A percentile compares a stretch with the other conserved stretches of the same genome.
These are phyloP conservation scores for Tichodroma muraria DNA, from an alignment of 2,113 vertebrate species.

Conservation along the genomic window DNA sequence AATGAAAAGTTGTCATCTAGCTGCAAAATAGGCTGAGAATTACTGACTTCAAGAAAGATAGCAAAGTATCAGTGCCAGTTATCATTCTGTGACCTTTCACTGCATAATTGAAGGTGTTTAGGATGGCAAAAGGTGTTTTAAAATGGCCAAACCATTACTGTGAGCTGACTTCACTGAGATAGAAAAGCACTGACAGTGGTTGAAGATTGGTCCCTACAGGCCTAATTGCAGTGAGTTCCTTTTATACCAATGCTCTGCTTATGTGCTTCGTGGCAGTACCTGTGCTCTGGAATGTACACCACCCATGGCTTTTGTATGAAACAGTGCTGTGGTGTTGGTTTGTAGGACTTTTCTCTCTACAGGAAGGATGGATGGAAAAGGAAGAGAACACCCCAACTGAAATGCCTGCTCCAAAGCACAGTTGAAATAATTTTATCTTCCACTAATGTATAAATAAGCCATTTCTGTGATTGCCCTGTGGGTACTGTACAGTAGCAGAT, in stretches of 20 bases:
- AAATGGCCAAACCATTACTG: not conserved
- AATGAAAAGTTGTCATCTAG: not conserved
- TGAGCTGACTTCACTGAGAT: not conserved
- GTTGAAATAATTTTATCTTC: not conserved
- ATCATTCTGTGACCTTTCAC: not conserved
- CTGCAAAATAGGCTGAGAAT: not conserved
- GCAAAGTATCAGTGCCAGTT: not conserved
- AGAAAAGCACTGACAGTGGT: not conserved
- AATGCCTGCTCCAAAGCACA: not conserved
- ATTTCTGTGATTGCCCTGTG: not conserved
- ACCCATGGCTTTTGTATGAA: not conserved
- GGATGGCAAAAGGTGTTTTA: not conserved
- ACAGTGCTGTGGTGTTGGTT: not conserved
- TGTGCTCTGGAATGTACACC: not conserved
- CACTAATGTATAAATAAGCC: not conserved
- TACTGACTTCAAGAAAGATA: not conserved
- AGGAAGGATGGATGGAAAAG: not conserved
- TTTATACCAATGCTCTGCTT: accelerated
- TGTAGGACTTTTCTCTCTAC: not conserved
- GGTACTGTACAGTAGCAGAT: not conserved
- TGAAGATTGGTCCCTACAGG: not conserved
- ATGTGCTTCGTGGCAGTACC: not conserved
- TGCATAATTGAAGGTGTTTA: not conserved
- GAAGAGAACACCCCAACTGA: not conserved
- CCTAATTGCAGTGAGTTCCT: not conserved